Conservation (phyloP, 2,888 invertebrate genomes). For the Globia sparganii region DNA sequence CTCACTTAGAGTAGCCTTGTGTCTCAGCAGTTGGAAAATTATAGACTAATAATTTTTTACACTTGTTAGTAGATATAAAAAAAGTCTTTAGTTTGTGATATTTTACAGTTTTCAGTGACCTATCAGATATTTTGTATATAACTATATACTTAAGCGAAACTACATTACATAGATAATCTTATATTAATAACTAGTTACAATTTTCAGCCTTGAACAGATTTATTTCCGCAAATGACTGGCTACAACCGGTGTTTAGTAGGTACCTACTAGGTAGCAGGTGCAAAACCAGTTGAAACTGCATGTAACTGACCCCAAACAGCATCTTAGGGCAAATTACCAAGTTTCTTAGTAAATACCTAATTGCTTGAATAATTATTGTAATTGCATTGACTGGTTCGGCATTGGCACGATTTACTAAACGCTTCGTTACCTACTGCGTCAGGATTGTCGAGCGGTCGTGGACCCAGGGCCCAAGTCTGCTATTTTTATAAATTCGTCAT, state of each 20-base stretch:
- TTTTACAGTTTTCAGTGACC: not conserved
- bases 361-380: slow-evolving; percentile 15
- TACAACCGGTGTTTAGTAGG: not conserved
- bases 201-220: not conserved
- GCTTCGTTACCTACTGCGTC: not conserved
- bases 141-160: too few relatives aligned
- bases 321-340: not conserved
- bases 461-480: too few relatives aligned
- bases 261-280: not conserved
- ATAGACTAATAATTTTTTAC: not conserved
- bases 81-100: not conserved
- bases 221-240: not conserved
- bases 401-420: not conserved
- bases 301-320: not conserved
- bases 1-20: not conserved
- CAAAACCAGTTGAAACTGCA: not conserved
- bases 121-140: not conserved
- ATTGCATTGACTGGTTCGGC: not conserved
- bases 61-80: not conserved
- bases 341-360: not conserved
- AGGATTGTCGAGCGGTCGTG: not conserved
- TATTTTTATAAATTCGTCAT: too few relatives aligned
- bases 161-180: not conserved
- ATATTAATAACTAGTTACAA: not conserved
- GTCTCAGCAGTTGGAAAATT: too few relatives aligned